phyloP scores from a whole-genome alignment of 1,140 invertebrate species.

The Galleria mellonella region DNA sequence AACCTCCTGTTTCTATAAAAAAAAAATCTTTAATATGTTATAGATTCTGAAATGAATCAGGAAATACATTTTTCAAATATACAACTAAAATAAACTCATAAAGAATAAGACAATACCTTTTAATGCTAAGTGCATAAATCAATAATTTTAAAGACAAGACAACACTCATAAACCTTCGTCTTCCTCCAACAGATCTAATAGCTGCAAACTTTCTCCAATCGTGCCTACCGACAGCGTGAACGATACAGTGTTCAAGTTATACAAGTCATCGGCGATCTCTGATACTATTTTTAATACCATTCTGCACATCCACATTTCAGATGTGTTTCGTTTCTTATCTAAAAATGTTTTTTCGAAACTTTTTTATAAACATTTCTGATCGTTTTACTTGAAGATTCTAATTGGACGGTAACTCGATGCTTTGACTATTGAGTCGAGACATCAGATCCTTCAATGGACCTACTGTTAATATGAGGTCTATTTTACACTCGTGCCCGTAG shows the following conservation, averaged over 20 bases:
- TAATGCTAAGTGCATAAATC: no score
- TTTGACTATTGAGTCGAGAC: slow-evolving; percentile 29
- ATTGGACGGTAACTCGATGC: slow-evolving; percentile 7
- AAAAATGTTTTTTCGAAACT: neutral
- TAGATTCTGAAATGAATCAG: no score
- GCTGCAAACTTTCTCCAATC: slow-evolving; percentile 40
- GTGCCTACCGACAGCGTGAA: slow-evolving; percentile 55
- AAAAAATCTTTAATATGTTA: no score
- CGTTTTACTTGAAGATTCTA: neutral
- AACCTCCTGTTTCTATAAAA: no score
- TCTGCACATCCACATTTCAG: slow-evolving; percentile 57
- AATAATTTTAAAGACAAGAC: no score
- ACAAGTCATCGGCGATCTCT: slow-evolving; percentile 47
- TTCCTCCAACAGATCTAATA: slow-evolving; percentile 55
- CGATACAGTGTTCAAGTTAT: slow-evolving; percentile 47
- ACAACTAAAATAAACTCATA: no score
- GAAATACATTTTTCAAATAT: no score
- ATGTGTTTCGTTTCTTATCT: slow-evolving; percentile 2
- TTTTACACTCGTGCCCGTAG: slow-evolving; percentile 56
- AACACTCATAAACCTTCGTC: slow-evolving; percentile 32
- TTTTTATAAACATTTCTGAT: slow-evolving; percentile 5
- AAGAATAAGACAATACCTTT: no score
- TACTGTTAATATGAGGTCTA: slow-evolving; percentile 55
- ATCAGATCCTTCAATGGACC: slow-evolving; percentile 48
- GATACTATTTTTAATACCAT: slow-evolving; percentile 50